Conservation (phyloP, 2,797 vertebrate genomes). For the Sardinella longiceps region DNA sequence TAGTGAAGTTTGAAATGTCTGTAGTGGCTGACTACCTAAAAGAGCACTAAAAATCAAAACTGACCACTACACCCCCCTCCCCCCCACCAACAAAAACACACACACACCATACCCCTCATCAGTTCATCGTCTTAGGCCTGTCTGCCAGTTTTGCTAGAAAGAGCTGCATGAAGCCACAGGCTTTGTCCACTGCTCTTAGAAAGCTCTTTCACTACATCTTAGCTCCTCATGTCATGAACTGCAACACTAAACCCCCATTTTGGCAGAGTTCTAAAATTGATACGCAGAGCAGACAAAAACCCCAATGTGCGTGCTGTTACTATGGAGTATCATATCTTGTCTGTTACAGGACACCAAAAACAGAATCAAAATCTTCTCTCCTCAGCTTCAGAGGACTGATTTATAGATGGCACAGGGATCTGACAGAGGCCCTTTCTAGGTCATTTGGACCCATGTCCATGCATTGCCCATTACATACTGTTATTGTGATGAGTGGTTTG, state of each 20-base stretch:
- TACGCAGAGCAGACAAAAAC: neutral
- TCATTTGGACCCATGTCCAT: no score
- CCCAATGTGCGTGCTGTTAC: neutral
- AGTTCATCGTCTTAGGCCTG: neutral
- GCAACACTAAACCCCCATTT: neutral
- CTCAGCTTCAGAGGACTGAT: neutral
- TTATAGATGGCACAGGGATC: neutral
- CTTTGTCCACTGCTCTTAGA: neutral
- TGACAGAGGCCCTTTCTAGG: no score
- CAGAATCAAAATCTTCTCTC: neutral
- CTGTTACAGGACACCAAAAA: neutral
- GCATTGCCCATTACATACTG: neutral
- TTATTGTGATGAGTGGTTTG: neutral
- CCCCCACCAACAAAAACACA: no score
- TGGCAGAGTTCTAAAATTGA: neutral
- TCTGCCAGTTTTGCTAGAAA: neutral
- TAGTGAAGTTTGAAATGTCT: neutral
- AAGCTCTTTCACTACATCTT: neutral
- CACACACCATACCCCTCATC: no score
- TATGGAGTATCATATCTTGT: neutral
- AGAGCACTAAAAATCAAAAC: neutral
- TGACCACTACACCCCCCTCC: neutral
- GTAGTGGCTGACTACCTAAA: neutral
- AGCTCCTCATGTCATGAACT: neutral
- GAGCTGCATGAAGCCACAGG: neutral